Conservation (phyloP, 2,797 vertebrate species). For the Coranthus polyacanthus region DNA sequence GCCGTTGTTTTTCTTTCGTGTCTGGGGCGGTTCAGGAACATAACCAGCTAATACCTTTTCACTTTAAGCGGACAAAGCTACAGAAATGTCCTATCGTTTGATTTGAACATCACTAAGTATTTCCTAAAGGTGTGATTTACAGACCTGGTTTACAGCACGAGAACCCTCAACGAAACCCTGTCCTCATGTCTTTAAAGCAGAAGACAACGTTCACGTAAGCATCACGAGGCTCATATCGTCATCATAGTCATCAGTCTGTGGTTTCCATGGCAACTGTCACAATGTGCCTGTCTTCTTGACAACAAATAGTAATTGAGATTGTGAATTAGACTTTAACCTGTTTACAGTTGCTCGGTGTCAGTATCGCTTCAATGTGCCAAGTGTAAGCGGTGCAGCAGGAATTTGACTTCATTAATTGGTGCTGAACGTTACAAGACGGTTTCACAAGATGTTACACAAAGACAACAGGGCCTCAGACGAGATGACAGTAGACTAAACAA, state of each 20-base stretch:
- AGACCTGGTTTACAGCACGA: no score
- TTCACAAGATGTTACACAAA: conserved; percentile 35
- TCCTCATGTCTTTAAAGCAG: no score
- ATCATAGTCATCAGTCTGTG: background rate
- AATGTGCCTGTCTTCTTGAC: background rate
- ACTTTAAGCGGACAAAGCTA: no score
- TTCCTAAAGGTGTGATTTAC: no score
- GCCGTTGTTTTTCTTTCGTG: no score
- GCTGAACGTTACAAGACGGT: conserved; percentile 34
- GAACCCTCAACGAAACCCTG: no score
- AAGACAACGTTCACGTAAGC: background rate
- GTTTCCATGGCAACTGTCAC: conserved; percentile 21
- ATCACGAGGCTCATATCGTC: background rate
- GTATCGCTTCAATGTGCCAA: conserved; percentile 13
- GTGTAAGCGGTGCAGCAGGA: conserved; percentile 33
- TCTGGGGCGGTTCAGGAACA: no score
- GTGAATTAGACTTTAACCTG: conserved; percentile 1
- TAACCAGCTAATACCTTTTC: no score
- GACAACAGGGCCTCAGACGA: conserved; percentile 38
- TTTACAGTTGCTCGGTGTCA: conserved; percentile 25
- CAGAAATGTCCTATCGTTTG: no score
- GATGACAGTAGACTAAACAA: conserved; percentile 27
- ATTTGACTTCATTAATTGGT: conserved; percentile 45
- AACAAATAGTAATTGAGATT: background rate
- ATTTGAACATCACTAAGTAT: no score